Conservation (phyloP, 2,888 invertebrate species). For the Pyrochroa serraticornis region DNA sequence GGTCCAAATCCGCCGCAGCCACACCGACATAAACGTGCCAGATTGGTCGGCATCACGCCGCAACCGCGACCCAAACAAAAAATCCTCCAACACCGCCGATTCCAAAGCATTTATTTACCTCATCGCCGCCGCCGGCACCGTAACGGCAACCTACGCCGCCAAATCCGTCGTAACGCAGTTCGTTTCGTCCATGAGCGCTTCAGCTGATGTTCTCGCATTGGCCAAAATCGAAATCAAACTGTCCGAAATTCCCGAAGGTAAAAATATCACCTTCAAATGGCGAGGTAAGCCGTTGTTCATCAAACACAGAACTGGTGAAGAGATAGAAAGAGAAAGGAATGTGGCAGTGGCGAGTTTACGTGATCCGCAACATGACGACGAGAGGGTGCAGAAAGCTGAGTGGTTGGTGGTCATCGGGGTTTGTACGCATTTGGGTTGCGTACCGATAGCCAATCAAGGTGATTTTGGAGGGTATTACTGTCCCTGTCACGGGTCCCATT, state of each 20-base stretch:
- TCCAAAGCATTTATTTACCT: slow-evolving; percentile 69
- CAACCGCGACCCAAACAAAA: slow-evolving; percentile 66
- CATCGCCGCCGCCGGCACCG: slow-evolving; percentile 76
- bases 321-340: slow-evolving; percentile 67
- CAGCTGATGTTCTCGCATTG: slow-evolving; percentile 77
- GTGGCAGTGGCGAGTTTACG: slow-evolving; percentile 68
- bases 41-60: slow-evolving; percentile 84
- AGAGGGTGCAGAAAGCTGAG: slow-evolving; percentile 62
- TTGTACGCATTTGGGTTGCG: slow-evolving; percentile 84
- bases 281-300: slow-evolving; percentile 79
- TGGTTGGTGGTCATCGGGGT: slow-evolving; percentile 83
- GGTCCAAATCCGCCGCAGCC: too few species aligned
- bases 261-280: slow-evolving; percentile 74
- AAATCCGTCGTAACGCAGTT: slow-evolving; percentile 67
- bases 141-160: slow-evolving; percentile 65
- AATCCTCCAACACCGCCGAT: slow-evolving; percentile 56
- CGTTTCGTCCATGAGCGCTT: slow-evolving; percentile 66
- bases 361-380: slow-evolving; percentile 71
- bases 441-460: slow-evolving; percentile 74
- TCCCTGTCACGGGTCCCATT: slow-evolving; percentile 86
- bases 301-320: slow-evolving; percentile 68
- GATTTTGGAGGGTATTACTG: slow-evolving; percentile 79
- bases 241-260: slow-evolving; percentile 70
- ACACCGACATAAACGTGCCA: too few species aligned
- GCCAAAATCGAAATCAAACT: slow-evolving; percentile 80